Conservation (phyloP, 2,888 invertebrate species). For the Andricus quercusramuli region DNA sequence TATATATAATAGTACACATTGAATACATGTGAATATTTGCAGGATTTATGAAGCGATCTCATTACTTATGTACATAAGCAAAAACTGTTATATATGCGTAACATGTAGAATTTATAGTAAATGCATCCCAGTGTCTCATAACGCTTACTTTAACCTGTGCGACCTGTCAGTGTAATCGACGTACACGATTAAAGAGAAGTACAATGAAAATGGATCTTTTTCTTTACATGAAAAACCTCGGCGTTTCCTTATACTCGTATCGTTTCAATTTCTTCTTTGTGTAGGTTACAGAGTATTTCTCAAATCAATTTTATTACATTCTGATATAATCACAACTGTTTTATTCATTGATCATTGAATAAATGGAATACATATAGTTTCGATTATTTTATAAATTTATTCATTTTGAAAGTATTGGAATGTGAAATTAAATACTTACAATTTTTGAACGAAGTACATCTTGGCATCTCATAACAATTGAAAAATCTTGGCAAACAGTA, state of each 20-base stretch:
- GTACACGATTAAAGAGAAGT: slow-evolving; percentile 66
- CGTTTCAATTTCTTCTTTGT: neutral
- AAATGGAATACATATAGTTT: neutral
- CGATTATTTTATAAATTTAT: neutral
- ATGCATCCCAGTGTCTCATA: slow-evolving; percentile 62
- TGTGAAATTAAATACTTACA: neutral
- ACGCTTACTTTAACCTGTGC: slow-evolving; percentile 63
- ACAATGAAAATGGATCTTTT: slow-evolving; percentile 51
- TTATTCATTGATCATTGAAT: neutral
- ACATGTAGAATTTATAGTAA: slow-evolving; percentile 32
- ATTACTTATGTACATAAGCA: slow-evolving; percentile 50
- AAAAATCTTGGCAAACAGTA: neutral
- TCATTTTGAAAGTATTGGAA: neutral
- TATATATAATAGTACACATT: no score
- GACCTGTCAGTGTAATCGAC: slow-evolving; percentile 62
- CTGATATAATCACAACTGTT: neutral
- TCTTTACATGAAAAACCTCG: neutral
- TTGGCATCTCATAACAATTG: neutral
- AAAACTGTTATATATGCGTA: slow-evolving; percentile 41
- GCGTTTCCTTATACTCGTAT: neutral
- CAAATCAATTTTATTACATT: neutral
- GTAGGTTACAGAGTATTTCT: neutral
- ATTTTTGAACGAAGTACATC: neutral
- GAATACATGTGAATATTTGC: no score
- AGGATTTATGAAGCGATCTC: slow-evolving; percentile 59